Evolutionary conservation across 23 tunicate genomes (phyloP).

Genomic region (Halocynthia roretzi): DNA sequence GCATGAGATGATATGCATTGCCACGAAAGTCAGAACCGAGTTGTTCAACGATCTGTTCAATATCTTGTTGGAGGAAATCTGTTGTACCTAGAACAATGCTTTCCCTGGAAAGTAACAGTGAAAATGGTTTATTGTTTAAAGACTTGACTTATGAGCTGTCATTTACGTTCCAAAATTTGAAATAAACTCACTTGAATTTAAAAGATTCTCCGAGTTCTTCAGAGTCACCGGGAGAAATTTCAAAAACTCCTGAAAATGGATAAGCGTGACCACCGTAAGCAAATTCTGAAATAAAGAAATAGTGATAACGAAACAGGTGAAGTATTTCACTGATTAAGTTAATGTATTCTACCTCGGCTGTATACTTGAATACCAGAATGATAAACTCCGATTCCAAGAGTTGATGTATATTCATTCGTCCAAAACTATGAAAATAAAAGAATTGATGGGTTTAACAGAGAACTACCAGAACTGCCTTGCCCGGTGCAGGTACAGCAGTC

Average conservation of each 20-base stretch:
- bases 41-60: slow-evolving; percentile 82
- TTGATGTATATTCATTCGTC: slow-evolving; percentile 91
- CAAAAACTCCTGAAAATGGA: slow-evolving; percentile 86
- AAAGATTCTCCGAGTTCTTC: slow-evolving; percentile 83
- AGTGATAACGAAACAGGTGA: not conserved
- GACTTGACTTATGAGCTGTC: too few relatives aligned
- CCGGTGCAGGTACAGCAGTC: not conserved
- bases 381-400: slow-evolving; percentile 81
- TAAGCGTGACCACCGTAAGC: slow-evolving; percentile 94
- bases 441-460: not conserved
- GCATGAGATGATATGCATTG: slow-evolving; percentile 88
- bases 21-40: slow-evolving; percentile 85
- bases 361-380: slow-evolving; percentile 90
- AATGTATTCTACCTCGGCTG: slow-evolving; percentile 47
- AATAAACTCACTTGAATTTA: slow-evolving; percentile 59
- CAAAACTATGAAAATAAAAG: slow-evolving; percentile 46
- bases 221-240: slow-evolving; percentile 76
- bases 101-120: slow-evolving; percentile 31
- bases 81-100: slow-evolving; percentile 93
- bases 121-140: too few relatives aligned
- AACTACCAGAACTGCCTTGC: not conserved
- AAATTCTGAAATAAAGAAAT: slow-evolving; percentile 45
- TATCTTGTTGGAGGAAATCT: slow-evolving; percentile 70
- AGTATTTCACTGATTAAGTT: not conserved
- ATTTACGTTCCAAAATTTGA: not conserved